A percentile compares a stretch with the other conserved stretches of the same genome.
Evolutionary conservation across 2,113 vertebrate species (phyloP).

Genomic region (Scortum barcoo): DNA sequence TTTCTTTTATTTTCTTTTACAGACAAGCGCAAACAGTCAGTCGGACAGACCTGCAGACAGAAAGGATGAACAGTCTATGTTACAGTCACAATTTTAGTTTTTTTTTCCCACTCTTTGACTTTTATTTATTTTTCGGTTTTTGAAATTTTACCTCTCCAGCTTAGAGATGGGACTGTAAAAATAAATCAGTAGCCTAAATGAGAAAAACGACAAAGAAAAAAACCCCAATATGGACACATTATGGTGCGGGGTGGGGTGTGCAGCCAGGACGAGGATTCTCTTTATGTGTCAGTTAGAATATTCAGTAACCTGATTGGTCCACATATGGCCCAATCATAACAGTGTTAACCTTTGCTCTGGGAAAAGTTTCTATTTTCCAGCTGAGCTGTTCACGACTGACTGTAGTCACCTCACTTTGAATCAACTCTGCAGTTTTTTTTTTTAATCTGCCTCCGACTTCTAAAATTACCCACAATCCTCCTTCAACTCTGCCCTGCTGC

Average conservation of each 20-base stretch:
- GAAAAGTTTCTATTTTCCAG: background rate
- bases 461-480: constrained; percentile 49
- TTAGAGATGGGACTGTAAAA: constrained; percentile 74
- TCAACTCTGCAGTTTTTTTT: background rate
- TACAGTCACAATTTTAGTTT: constrained; percentile 56
- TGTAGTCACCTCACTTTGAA: constrained; percentile 3
- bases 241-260: constrained; percentile 42
- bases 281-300: background rate
- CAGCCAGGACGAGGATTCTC: constrained; percentile 19
- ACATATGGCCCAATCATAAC: background rate
- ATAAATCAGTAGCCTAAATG: constrained; percentile 40
- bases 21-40: constrained; percentile 57
- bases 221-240: constrained; percentile 54
- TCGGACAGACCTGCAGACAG: constrained; percentile 30
- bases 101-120: constrained; percentile 54
- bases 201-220: constrained; percentile 19
- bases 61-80: constrained; percentile 61
- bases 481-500: constrained; percentile 42
- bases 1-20: constrained; percentile 59
- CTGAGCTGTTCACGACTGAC: constrained; percentile 17
- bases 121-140: constrained; percentile 79
- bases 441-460: background rate
- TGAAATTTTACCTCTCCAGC: constrained; percentile 66
- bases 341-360: background rate
- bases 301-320: constrained; percentile 28